phyloP scores from a whole-genome alignment of 2,113 vertebrate species.

The Tetrax tetrax region DNA sequence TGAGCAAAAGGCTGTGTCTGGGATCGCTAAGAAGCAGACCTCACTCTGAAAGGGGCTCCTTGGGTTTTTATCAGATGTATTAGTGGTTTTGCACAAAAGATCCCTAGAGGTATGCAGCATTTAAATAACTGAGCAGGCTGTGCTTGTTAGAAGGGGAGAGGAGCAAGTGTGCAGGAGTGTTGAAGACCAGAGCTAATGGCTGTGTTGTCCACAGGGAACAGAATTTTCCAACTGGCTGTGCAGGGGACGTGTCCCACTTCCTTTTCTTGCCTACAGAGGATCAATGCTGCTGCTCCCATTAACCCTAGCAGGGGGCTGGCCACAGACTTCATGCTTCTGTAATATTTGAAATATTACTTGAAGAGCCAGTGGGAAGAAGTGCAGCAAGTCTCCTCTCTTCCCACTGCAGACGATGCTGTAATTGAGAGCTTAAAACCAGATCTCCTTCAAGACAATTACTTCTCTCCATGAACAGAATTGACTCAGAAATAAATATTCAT shows the following conservation, averaged over 20 bases:
- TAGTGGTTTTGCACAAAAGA: background rate
- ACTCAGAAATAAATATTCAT: background rate
- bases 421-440: background rate
- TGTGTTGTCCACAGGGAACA: accelerated
- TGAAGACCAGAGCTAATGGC: background rate
- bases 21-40: background rate
- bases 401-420: background rate
- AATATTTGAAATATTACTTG: background rate
- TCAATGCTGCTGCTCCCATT: background rate
- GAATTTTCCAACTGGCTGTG: background rate
- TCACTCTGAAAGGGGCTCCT: background rate
- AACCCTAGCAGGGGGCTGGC: background rate
- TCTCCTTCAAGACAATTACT: background rate
- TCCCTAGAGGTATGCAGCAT: background rate
- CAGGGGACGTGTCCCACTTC: background rate
- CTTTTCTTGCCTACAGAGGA: background rate
- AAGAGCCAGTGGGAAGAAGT: background rate
- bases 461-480: background rate
- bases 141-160: background rate
- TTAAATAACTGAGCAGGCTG: background rate
- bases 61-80: background rate
- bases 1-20: background rate
- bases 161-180: background rate
- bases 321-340: background rate
- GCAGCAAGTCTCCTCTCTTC: background rate